Conservation (phyloP, 2,888 invertebrate genomes). For the Cerastis rubricosa region DNA sequence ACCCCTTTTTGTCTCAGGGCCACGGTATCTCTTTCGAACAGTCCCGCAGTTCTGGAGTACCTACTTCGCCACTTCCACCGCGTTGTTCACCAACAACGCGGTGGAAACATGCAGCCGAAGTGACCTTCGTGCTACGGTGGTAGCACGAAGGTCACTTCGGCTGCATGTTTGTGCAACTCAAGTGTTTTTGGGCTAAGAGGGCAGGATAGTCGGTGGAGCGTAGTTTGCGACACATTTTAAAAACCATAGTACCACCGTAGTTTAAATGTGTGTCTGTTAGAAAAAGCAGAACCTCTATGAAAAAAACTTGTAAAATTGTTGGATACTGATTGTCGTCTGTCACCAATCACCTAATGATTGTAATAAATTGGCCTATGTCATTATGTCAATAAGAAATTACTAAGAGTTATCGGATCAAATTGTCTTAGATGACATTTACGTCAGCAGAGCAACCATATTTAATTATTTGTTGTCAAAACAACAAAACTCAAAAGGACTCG, state of each 20-base stretch:
- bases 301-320: not conserved
- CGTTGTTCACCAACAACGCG: too few species aligned
- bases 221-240: not conserved
- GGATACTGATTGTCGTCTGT: not conserved
- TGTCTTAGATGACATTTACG: too few species aligned
- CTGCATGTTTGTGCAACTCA: too few species aligned
- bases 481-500: not conserved
- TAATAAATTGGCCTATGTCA: not conserved
- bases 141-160: too few species aligned
- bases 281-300: not conserved
- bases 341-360: not conserved
- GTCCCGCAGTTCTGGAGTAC: too few species aligned
- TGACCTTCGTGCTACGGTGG: too few species aligned
- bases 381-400: not conserved
- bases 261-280: not conserved
- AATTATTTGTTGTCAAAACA: not conserved
- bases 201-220: too few species aligned
- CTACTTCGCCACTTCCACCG: too few species aligned
- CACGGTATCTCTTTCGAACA: too few species aligned
- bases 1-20: too few species aligned
- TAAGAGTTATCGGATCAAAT: not conserved
- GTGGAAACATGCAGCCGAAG: too few species aligned
- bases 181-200: too few species aligned
- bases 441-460: not conserved
- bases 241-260: not conserved